Percentiles rank a stretch among this genome's conserved stretches.
Conservation (phyloP, 2,797 vertebrate genomes). For the Allobates femoralis region DNA sequence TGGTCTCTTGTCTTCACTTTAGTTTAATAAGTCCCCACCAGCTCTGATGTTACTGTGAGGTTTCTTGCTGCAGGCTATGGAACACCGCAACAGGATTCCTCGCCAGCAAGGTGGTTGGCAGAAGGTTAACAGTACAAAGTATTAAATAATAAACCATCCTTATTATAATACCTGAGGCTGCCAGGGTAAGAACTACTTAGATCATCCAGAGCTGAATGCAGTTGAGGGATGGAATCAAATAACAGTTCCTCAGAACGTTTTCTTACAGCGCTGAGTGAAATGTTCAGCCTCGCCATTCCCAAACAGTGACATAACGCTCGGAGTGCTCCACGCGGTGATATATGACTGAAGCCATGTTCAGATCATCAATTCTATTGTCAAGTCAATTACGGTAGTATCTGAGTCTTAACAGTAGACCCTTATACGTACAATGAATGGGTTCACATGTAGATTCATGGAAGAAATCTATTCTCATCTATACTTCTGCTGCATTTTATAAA, state of each 20-base stretch:
- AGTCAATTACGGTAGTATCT: too few species aligned
- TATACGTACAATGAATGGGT: too few species aligned
- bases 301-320: neutral
- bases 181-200: neutral
- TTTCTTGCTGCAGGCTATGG: slow-evolving; percentile 19
- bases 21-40: slow-evolving; percentile 19
- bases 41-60: slow-evolving; percentile 34
- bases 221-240: slow-evolving; percentile 20
- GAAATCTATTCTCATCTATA: too few species aligned
- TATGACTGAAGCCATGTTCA: neutral
- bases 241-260: neutral
- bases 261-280: neutral
- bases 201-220: neutral
- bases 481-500: too few species aligned
- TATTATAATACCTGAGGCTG: slow-evolving; percentile 24
- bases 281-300: slow-evolving; percentile 10
- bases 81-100: neutral
- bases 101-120: slow-evolving; percentile 25
- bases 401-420: neutral
- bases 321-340: neutral
- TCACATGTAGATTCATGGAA: too few species aligned
- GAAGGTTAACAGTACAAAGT: slow-evolving; percentile 15
- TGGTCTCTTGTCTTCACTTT: slow-evolving; percentile 11
- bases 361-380: neutral
- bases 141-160: neutral